Conservation (phyloP, 2,797 vertebrate species). For the Sarcophilus harrisii region DNA sequence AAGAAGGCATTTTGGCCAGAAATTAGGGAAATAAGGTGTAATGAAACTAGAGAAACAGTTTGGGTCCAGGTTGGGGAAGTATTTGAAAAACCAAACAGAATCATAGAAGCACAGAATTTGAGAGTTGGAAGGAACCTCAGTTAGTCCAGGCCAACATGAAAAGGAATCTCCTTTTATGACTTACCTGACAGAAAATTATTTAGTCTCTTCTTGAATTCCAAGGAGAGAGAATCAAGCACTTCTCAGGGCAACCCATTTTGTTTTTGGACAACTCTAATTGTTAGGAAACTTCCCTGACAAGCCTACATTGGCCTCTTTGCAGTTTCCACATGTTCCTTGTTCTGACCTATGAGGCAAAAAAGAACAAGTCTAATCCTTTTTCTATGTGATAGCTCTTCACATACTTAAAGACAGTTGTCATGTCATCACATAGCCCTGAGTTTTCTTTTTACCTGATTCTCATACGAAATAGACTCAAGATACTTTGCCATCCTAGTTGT, state of each 20-base stretch:
- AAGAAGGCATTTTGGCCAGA: no score
- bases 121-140: not conserved
- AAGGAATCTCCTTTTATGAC: not conserved
- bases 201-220: not conserved
- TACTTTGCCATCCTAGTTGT: not conserved
- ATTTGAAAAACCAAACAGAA: not conserved
- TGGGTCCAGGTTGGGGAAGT: not conserved
- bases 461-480: not conserved
- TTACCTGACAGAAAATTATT: not conserved
- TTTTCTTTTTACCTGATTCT: not conserved
- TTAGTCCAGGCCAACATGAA: not conserved
- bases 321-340: not conserved
- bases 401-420: not conserved
- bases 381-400: not conserved
- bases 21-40: not conserved
- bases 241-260: not conserved
- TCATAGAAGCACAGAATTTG: not conserved
- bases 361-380: not conserved
- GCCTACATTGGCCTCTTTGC: not conserved
- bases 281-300: not conserved
- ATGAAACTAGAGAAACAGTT: not conserved
- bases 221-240: not conserved
- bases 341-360: not conserved
- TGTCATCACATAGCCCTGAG: not conserved
- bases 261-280: not conserved